Conservation (phyloP, 2,113 vertebrate species). For the Opisthocomus hoazin region DNA sequence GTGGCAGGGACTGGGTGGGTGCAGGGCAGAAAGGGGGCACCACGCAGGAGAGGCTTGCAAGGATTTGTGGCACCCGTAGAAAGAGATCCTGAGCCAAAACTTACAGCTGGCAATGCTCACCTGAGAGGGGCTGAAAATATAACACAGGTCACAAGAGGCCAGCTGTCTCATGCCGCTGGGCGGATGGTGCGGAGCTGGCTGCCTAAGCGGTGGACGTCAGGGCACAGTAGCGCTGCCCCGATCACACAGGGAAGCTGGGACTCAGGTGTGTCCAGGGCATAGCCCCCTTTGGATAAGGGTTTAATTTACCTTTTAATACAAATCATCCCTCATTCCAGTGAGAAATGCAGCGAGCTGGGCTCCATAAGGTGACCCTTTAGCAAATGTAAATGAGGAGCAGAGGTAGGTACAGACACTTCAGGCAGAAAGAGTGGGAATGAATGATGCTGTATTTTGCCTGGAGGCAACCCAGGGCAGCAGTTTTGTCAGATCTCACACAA, state of each 20-base stretch:
- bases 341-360: background rate
- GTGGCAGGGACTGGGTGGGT: background rate
- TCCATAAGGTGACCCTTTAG: background rate
- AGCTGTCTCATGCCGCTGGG: background rate
- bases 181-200: background rate
- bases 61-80: background rate
- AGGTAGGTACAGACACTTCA: background rate
- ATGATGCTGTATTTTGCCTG: constrained; percentile 22
- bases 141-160: background rate
- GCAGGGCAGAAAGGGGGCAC: background rate
- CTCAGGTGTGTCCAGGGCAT: background rate
- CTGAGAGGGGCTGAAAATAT: background rate
- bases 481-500: background rate
- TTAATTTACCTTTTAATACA: background rate
- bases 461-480: background rate
- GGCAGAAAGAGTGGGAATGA: background rate
- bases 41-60: background rate
- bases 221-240: background rate
- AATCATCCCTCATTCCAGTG: background rate
- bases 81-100: background rate
- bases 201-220: background rate
- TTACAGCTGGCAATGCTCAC: background rate
- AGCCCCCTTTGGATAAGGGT: background rate
- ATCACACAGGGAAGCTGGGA: background rate
- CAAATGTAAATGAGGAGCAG: background rate